Conservation (phyloP, 1,140 invertebrate species). For the Leptinotarsa defecta region DNA sequence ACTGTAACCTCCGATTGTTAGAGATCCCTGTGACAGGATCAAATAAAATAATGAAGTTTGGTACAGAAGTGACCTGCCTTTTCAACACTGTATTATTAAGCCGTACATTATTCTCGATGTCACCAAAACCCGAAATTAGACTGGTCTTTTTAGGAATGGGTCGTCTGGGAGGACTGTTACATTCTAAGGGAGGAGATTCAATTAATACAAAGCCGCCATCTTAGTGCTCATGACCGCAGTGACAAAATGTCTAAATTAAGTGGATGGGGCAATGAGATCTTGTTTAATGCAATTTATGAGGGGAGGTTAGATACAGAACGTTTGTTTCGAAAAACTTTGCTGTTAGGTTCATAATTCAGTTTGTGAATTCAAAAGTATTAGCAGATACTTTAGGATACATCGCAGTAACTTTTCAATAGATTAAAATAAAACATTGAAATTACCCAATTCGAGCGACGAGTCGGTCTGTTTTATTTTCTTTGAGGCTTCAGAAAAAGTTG, state of each 20-base stretch:
- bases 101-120: constrained; percentile 54
- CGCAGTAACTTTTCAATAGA: too few species aligned
- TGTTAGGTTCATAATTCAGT: too few species aligned
- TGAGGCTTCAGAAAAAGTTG: too few species aligned
- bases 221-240: constrained; percentile 44
- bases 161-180: constrained; percentile 22
- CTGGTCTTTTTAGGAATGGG: constrained; percentile 40
- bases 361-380: too few species aligned
- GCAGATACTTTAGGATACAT: too few species aligned
- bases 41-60: constrained; percentile 57
- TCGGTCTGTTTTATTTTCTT: too few species aligned
- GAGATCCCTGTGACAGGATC: constrained; percentile 43
- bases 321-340: too few species aligned
- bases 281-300: constrained; percentile 10
- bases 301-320: too few species aligned
- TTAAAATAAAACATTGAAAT: too few species aligned
- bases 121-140: constrained; percentile 51
- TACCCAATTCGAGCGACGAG: too few species aligned
- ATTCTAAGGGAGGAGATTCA: constrained; percentile 43
- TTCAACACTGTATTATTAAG: constrained; percentile 57
- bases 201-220: constrained; percentile 50
- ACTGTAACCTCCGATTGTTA: constrained; percentile 34
- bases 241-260: constrained; percentile 31
- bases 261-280: constrained; percentile 25
- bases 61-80: constrained; percentile 57